Conservation (phyloP, 2,113 vertebrate genomes). For the Oxyura jamaicensis region DNA sequence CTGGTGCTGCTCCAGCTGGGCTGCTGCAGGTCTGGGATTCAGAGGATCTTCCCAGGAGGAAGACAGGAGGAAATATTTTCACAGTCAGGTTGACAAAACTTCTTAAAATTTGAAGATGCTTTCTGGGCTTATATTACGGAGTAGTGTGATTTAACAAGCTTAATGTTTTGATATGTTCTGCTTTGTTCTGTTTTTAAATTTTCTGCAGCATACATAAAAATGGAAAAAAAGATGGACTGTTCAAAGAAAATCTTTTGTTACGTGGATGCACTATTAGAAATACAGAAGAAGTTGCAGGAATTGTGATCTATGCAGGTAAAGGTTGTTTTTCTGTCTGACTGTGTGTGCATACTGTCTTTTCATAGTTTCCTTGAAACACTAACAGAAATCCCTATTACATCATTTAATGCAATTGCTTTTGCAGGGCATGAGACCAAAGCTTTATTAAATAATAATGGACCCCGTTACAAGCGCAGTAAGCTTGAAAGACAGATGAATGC, state of each 20-base stretch:
- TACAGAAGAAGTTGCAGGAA: slow-evolving; percentile 93
- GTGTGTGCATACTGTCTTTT: neutral
- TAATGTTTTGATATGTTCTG: slow-evolving; percentile 12
- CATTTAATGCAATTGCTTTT: neutral
- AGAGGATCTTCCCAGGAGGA: neutral
- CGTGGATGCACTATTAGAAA: slow-evolving; percentile 95
- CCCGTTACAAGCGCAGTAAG: slow-evolving; percentile 96
- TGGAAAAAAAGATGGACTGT: slow-evolving; percentile 87
- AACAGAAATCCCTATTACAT: neutral
- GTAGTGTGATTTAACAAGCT: neutral
- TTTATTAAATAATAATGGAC: slow-evolving; percentile 96
- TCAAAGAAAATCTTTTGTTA: slow-evolving; percentile 94
- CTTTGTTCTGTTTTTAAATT: slow-evolving; percentile 1
- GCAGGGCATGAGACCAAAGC: slow-evolving; percentile 98
- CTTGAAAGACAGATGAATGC: slow-evolving; percentile 97
- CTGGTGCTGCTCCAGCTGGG: neutral
- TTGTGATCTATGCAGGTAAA: slow-evolving; percentile 95
- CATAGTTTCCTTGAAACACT: neutral
- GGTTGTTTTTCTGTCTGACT: neutral
- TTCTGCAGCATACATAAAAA: slow-evolving; percentile 83
- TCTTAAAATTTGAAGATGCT: neutral
- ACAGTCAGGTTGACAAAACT: neutral
- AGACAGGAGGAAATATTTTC: neutral
- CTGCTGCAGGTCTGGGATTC: neutral
- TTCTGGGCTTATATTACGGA: neutral